A percentile compares a stretch with the other conserved stretches of the same genome.
Conservation (phyloP, 2,113 vertebrate genomes). For the Pardalotus punctatus region DNA sequence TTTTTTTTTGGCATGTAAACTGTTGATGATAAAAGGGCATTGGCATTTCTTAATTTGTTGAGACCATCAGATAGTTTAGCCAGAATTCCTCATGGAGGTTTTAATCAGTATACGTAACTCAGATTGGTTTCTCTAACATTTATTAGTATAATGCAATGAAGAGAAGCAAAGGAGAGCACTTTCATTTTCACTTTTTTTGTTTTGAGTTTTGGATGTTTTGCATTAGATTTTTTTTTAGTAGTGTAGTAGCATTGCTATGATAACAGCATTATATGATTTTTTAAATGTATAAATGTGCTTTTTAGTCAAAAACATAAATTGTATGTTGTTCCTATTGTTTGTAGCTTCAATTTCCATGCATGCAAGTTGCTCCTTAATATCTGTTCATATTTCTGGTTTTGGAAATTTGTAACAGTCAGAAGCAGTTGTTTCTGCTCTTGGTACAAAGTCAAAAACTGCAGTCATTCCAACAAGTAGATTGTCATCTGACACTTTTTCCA, state of each 20-base stretch:
- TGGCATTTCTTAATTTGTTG: neutral
- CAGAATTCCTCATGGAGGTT: neutral
- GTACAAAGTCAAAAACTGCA: neutral
- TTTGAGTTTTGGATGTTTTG: neutral
- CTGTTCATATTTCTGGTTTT: neutral
- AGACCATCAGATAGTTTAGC: neutral
- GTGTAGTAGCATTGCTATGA: neutral
- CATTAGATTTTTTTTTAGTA: neutral
- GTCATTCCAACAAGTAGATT: neutral
- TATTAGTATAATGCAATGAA: neutral
- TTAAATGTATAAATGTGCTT: neutral
- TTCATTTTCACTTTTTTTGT: neutral
- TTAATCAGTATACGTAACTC: neutral
- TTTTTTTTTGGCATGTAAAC: neutral
- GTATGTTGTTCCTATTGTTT: neutral
- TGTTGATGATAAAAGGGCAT: neutral
- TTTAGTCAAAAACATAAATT: neutral
- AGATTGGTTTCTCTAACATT: neutral
- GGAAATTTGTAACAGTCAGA: neutral
- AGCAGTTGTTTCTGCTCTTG: neutral
- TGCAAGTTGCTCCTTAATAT: neutral
- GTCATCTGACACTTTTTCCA: neutral
- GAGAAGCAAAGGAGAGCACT: neutral
- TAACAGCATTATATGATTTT: neutral
- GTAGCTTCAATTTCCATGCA: neutral